A percentile compares a stretch with the other conserved stretches of the same genome.
Evolutionary conservation across 2,113 vertebrate genomes (phyloP).

Genomic region (Onychostruthus taczanowskii): DNA sequence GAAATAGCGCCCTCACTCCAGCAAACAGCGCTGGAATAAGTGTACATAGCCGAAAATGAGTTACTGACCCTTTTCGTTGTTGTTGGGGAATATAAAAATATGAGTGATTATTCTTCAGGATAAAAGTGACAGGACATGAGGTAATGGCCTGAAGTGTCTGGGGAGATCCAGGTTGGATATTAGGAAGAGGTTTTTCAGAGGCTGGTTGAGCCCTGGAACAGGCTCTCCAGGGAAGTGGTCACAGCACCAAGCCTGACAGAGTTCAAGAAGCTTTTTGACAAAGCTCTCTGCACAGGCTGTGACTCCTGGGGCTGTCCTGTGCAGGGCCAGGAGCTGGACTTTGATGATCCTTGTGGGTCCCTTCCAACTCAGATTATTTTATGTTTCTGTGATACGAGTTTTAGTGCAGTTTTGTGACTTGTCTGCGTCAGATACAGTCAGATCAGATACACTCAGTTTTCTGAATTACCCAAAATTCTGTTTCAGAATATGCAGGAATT

Average conservation of each 20-base stretch:
- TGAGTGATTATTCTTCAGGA: neutral
- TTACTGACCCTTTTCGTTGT: neutral
- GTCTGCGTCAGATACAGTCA: neutral
- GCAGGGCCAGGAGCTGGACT: neutral
- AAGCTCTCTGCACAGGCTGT: neutral
- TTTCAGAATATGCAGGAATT: neutral
- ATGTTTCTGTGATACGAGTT: neutral
- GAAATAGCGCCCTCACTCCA: neutral
- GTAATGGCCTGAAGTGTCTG: neutral
- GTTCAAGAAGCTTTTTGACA: neutral
- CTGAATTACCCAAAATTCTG: neutral
- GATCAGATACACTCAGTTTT: neutral
- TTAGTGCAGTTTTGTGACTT: neutral
- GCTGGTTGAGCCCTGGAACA: neutral
- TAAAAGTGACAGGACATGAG: neutral
- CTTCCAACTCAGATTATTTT: neutral
- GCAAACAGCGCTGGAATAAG: neutral
- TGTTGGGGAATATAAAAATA: neutral
- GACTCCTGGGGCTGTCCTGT: neutral
- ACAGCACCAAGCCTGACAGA: neutral
- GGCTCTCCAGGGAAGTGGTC: neutral
- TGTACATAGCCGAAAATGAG: fast-evolving
- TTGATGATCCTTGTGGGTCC: neutral
- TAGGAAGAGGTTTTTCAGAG: neutral
- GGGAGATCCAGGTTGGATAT: neutral